Conservation (phyloP, 1,140 invertebrate species). For the Saxidomus purpurata region DNA sequence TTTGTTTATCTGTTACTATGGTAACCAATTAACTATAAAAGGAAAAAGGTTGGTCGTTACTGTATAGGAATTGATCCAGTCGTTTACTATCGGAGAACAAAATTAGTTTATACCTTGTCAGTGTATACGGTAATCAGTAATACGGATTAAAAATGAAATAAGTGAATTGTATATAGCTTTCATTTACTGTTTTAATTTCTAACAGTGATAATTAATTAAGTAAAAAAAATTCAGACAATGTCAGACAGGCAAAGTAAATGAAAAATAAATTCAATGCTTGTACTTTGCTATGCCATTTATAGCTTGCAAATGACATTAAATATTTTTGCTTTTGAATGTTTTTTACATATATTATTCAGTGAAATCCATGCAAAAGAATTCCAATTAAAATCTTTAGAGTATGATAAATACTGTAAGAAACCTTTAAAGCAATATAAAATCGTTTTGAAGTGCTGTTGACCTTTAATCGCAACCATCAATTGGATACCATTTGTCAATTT, state of each 20-base stretch:
- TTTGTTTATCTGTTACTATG: slow-evolving; percentile 8
- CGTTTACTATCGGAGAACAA: background rate
- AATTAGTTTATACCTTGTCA: no score
- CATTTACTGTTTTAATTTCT: no score
- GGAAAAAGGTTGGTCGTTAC: background rate
- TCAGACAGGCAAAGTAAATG: no score
- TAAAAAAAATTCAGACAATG: no score
- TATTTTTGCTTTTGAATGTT: no score
- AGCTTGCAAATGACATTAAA: no score
- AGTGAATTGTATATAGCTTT: no score
- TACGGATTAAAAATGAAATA: no score
- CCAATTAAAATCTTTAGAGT: background rate
- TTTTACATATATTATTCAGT: background rate
- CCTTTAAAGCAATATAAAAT: background rate
- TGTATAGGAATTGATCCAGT: slow-evolving; percentile 5
- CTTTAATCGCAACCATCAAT: slow-evolving; percentile 23
- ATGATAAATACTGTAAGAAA: background rate
- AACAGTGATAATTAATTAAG: no score
- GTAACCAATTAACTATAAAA: slow-evolving; percentile 11
- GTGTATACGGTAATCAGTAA: no score
- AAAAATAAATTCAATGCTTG: no score
- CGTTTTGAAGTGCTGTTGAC: background rate
- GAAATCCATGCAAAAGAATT: background rate
- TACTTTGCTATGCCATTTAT: no score
- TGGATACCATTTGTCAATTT: slow-evolving; percentile 37